Conservation (phyloP, 2,113 vertebrate genomes). For the Ailuropoda melanoleuca region DNA sequence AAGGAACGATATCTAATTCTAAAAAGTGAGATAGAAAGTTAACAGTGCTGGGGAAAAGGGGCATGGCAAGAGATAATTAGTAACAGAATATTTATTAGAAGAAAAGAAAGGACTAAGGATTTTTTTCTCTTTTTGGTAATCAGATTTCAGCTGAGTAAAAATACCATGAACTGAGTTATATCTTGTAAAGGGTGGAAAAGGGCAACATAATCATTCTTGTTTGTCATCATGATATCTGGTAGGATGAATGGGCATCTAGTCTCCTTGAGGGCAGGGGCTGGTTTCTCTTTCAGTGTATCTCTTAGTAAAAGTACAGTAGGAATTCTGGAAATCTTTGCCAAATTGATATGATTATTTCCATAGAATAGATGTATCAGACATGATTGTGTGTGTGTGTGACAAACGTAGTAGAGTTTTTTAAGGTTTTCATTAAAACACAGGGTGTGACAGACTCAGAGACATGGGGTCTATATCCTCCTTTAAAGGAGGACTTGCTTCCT, state of each 20-base stretch:
- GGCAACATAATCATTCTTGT: neutral
- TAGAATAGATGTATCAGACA: neutral
- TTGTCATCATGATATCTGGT: neutral
- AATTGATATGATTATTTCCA: neutral
- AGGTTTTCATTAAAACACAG: neutral
- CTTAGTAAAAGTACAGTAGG: neutral
- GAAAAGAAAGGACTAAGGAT: neutral
- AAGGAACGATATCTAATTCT: neutral
- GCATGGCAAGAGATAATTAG: neutral
- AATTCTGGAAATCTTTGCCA: conserved; percentile 1
- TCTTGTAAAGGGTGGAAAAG: neutral
- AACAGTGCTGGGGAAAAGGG: neutral
- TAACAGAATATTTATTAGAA: neutral
- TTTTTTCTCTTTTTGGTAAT: neutral
- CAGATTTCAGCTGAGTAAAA: neutral
- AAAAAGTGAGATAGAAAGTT: neutral
- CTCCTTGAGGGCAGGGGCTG: neutral
- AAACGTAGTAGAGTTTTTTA: neutral
- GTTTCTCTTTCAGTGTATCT: neutral
- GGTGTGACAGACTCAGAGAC: neutral
- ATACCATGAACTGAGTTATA: neutral
- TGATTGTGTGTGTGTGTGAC: neutral
- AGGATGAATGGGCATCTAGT: neutral
- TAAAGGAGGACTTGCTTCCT: neutral
- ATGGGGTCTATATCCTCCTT: neutral